Base-by-base conservation (phyloP, 2,888 invertebrate genomes). In the Deilephila elpenor region DNA sequence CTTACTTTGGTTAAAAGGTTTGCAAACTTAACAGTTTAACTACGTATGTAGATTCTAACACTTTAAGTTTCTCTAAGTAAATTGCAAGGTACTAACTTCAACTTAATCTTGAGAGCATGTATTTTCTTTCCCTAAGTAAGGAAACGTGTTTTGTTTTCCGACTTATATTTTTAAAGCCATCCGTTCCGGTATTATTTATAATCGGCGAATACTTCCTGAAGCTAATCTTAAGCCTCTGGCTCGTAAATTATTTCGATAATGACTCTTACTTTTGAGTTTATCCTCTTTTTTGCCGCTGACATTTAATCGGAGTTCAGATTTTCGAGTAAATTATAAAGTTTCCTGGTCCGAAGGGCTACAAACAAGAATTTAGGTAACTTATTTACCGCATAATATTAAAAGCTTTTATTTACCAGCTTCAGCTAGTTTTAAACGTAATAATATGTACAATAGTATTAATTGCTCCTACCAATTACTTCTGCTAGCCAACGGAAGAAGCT, bases 251-350 rank as follows among this genome's bases (percentile, higher is more conserved):
- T 67, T 67, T 67, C 51, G 51, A 67, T 67, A 67, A 67, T 67
- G 67, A 51, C 67, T 67, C 64, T 64, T 64, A 44, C 64, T 67
- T 51, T 67, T 17, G 67, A 67, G 67, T 67, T 67, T 67, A 67
- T 51, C 29, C 51, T 44, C 5, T 20, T 51, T 67, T 67, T 67
- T 51, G 17, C 20, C 20, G 25, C 20, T 67, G 5, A 51, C 67
- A 51, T 51, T 67, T 67, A 67, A 51, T 51, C 67, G 14, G 67
- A 51, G 11, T 67, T 67, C 51, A 25, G 25, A 34, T n/a, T 11
- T 44, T 44, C 44, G 64, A n/a, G n/a, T 37, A 4, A 25, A 67
- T 44, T 51, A 6, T 67, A 44, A 67, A 14, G 51, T 25, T 67
- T 67, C 20, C 0, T 4, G 25, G 20, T 2, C 11, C 6, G 11